Percentiles rank a stretch among this genome's conserved stretches.
phyloP scores from a whole-genome alignment of 1,140 invertebrate genomes.

The Heterodera carotae region DNA sequence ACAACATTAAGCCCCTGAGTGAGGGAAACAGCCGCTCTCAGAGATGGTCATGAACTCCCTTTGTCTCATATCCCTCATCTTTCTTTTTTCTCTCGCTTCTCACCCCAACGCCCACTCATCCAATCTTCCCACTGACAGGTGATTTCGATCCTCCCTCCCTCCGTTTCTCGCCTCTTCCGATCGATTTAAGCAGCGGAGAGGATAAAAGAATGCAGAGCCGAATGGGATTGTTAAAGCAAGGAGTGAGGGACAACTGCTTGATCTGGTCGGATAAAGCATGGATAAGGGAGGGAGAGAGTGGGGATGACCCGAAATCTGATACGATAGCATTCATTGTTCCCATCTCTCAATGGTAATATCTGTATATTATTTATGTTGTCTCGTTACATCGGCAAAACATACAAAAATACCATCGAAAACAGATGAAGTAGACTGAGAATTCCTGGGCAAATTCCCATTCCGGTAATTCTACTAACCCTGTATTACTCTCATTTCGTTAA shows the following conservation, averaged over 20 bases:
- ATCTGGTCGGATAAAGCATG: not conserved
- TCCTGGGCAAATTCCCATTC: no score
- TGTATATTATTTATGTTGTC: not conserved
- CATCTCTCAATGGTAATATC: not conserved
- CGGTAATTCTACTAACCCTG: no score
- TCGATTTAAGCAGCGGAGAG: not conserved
- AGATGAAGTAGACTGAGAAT: no score
- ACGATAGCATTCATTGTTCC: not conserved
- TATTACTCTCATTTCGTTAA: no score
- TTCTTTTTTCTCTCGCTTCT: not conserved
- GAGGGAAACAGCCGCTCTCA: conserved; percentile 13
- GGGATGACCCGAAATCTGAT: not conserved
- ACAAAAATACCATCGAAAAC: no score
- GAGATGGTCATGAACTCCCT: not conserved
- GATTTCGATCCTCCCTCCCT: conserved; percentile 3
- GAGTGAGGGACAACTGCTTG: not conserved
- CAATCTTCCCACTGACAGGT: not conserved
- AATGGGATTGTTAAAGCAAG: no score
- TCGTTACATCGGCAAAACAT: not conserved
- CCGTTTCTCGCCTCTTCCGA: not conserved
- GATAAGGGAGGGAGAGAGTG: no score
- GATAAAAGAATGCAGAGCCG: not conserved
- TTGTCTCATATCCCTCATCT: no score
- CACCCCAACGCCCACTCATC: conserved; percentile 9
- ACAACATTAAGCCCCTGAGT: not conserved